Percentiles rank a stretch among this genome's conserved stretches.
phyloP scores from a whole-genome alignment of 2,113 vertebrate genomes.

The Alectura lathami region DNA sequence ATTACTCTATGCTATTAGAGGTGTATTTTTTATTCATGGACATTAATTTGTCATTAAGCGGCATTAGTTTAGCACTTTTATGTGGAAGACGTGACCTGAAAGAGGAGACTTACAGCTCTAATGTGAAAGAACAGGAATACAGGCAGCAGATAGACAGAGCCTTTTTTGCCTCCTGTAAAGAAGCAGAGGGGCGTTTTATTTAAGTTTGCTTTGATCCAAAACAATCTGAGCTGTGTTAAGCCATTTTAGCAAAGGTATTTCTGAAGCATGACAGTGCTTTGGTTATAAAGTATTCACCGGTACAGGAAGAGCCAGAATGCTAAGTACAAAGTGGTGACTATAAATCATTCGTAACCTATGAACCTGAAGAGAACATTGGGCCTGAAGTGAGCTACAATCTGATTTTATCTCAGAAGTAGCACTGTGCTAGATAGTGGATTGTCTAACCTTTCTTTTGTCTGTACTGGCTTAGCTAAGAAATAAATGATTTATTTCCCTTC shows the following conservation, averaged over 20 bases:
- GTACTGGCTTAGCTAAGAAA: background rate
- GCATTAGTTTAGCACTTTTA: slow-evolving; percentile 90
- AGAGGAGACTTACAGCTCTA: slow-evolving; percentile 75
- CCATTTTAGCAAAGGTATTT: slow-evolving; percentile 34
- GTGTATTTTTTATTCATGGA: slow-evolving; percentile 91
- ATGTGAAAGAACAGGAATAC: slow-evolving; percentile 61
- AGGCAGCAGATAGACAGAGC: slow-evolving; percentile 34
- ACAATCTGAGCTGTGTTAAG: background rate
- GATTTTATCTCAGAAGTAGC: slow-evolving; percentile 1
- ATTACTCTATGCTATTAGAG: slow-evolving; percentile 89
- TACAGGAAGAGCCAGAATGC: background rate
- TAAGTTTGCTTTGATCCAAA: slow-evolving; percentile 23
- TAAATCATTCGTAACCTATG: slow-evolving; percentile 52
- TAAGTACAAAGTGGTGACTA: background rate
- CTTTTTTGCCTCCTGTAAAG: slow-evolving; percentile 3
- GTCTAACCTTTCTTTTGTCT: slow-evolving; percentile 22
- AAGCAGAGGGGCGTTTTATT: background rate
- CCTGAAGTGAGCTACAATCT: background rate
- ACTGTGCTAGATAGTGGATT: background rate
- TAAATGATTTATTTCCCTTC: background rate
- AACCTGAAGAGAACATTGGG: background rate
- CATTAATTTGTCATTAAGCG: slow-evolving; percentile 91
- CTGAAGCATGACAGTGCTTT: slow-evolving; percentile 15
- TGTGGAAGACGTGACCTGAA: slow-evolving; percentile 86
- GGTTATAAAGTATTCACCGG: background rate